Percentiles rank a stretch among this genome's conserved stretches.
These are phyloP conservation scores for Drosophila peninsularis DNA, from an alignment of 2,888 invertebrate species.

Conservation along the genomic window DNA sequence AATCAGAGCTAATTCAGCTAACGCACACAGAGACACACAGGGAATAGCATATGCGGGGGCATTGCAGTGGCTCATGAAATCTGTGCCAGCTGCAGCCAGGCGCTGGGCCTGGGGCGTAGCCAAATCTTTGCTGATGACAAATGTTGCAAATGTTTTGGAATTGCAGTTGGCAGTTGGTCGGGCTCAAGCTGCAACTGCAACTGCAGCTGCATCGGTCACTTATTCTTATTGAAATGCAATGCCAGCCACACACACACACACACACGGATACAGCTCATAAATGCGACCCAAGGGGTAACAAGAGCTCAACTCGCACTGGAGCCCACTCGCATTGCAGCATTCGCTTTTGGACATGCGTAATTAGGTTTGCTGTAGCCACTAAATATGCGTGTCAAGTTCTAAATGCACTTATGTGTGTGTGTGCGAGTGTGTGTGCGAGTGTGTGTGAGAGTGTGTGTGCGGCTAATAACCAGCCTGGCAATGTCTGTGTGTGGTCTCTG, in stretches of 20 bases:
- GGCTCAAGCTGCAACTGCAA: slow-evolving; percentile 18
- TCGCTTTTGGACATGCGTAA: slow-evolving; percentile 73
- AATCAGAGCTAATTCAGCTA: slow-evolving; percentile 65
- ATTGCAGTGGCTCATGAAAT: slow-evolving; percentile 51
- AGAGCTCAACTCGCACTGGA: slow-evolving; percentile 18
- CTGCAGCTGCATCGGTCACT: slow-evolving; percentile 32
- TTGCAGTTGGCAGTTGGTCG: slow-evolving; percentile 23
- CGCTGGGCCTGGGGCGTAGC: not conserved
- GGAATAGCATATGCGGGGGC: slow-evolving; percentile 54
- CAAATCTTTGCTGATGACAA: slow-evolving; percentile 65
- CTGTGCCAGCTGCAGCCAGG: slow-evolving; percentile 32
- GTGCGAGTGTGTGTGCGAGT: not conserved
- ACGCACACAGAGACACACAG: slow-evolving; percentile 34
- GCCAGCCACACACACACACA: slow-evolving; percentile 8
- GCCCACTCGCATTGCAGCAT: slow-evolving; percentile 35
- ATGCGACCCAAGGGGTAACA: slow-evolving; percentile 38
- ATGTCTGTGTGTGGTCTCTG: slow-evolving; percentile 35
- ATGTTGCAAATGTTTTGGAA: slow-evolving; percentile 53
- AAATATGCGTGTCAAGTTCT: slow-evolving; percentile 79
- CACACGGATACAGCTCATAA: slow-evolving; percentile 45
- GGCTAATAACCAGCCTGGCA: slow-evolving; percentile 53
- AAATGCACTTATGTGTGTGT: slow-evolving; percentile 21
- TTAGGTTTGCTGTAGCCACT: slow-evolving; percentile 77
- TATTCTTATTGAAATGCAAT: slow-evolving; percentile 56
- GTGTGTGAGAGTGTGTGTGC: slow-evolving; percentile 7